Conservation (phyloP, 2,113 vertebrate genomes). For the Paramisgurnus dabryanus region DNA sequence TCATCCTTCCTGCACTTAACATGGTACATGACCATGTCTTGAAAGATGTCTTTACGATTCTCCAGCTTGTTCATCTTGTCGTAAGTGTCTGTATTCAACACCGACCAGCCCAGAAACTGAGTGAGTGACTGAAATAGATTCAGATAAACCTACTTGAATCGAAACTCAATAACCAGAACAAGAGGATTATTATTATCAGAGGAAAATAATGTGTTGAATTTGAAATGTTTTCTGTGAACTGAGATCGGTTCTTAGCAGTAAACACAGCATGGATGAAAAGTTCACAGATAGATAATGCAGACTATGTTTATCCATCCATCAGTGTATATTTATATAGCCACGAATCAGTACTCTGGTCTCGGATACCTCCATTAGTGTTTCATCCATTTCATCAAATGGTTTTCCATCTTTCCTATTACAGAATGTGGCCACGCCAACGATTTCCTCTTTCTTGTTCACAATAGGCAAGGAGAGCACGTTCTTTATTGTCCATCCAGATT, state of each 20-base stretch:
- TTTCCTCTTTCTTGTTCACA: conserved; percentile 97
- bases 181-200: neutral
- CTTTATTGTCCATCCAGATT: conserved; percentile 90
- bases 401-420: conserved; percentile 98
- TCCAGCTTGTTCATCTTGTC: conserved; percentile 97
- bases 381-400: conserved; percentile 95
- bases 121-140: conserved; percentile 82
- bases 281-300: conserved; percentile 66
- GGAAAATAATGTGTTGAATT: no score
- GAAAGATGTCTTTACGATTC: conserved; percentile 93
- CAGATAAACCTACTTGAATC: neutral
- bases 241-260: neutral
- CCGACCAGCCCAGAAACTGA: conserved; percentile 97
- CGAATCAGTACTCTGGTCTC: conserved; percentile 53
- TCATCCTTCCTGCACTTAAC: conserved; percentile 90
- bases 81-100: conserved; percentile 91
- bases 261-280: conserved; percentile 13
- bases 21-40: conserved; percentile 96
- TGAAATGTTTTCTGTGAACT: neutral
- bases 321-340: conserved; percentile 66
- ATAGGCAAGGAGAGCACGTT: conserved; percentile 96
- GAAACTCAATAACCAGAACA: neutral
- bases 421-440: conserved; percentile 95
- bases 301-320: conserved; percentile 53
- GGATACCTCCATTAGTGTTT: conserved; percentile 93